Conservation (phyloP, 2,888 invertebrate genomes). For the Polyommatus iphigenia region DNA sequence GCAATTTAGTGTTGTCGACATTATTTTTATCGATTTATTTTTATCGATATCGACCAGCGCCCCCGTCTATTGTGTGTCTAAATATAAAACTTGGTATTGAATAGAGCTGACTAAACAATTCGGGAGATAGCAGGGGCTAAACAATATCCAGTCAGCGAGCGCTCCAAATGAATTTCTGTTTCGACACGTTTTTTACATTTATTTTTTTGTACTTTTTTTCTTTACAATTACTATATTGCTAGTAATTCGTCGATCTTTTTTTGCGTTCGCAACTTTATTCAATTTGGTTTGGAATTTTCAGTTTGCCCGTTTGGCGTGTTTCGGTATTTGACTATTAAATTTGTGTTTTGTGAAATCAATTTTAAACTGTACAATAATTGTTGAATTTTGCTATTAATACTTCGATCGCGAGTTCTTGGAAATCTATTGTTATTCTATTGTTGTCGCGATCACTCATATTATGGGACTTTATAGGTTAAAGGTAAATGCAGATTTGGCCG, state of each 20-base stretch:
- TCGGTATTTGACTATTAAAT: neutral
- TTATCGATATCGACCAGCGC: slow-evolving; percentile 14
- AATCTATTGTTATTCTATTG: no score
- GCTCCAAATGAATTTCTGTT: slow-evolving; percentile 16
- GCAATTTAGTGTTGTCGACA: neutral
- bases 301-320: neutral
- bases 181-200: neutral
- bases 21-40: neutral
- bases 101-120: slow-evolving; percentile 31
- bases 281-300: slow-evolving; percentile 1
- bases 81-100: slow-evolving; percentile 26
- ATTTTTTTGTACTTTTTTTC: neutral
- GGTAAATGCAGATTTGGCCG: no score
- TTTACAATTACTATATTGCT: slow-evolving; percentile 19
- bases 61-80: neutral
- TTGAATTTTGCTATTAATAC: no score
- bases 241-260: neutral
- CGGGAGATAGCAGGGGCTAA: slow-evolving; percentile 28
- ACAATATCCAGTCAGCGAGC: slow-evolving; percentile 27
- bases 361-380: no score
- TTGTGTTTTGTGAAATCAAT: neutral
- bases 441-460: no score
- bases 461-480: no score
- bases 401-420: no score
- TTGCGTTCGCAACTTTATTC: neutral